phyloP scores from a whole-genome alignment of 2,797 vertebrate species.

The Lepidocolaptes lacrymiger region DNA sequence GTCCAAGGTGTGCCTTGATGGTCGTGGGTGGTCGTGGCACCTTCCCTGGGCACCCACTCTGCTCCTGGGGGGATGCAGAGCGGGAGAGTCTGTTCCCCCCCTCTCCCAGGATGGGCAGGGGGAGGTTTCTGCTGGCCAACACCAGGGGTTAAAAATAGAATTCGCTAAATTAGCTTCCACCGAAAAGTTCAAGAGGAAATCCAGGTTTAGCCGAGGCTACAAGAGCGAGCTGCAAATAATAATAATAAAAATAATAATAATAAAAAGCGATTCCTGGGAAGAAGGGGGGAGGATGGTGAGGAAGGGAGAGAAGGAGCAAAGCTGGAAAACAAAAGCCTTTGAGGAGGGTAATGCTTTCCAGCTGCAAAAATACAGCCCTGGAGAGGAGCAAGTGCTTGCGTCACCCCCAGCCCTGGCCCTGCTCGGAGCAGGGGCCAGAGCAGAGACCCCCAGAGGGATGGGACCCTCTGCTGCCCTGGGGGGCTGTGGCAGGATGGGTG shows the following conservation, averaged over 20 bases:
- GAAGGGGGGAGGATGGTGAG: not conserved
- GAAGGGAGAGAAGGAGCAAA: conserved; percentile 31
- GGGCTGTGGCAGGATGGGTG: accelerated
- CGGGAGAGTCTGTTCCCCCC: not conserved
- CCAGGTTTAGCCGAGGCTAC: conserved; percentile 36
- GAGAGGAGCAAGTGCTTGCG: conserved; percentile 25
- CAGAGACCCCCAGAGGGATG: not conserved
- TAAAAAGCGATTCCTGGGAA: not conserved
- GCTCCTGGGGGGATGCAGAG: no score
- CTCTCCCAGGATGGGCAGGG: not conserved
- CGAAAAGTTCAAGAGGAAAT: conserved; percentile 31
- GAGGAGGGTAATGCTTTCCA: conserved; percentile 79
- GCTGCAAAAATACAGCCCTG: conserved; percentile 78
- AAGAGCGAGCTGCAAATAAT: not conserved
- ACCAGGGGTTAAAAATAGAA: not conserved
- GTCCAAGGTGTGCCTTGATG: accelerated
- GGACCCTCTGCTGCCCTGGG: not conserved
- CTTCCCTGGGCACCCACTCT: accelerated
- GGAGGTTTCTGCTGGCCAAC: not conserved
- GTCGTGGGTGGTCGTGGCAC: not conserved
- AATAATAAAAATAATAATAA: not conserved
- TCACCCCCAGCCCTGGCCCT: not conserved
- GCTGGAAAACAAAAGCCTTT: conserved; percentile 79
- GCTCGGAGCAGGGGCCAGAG: not conserved
- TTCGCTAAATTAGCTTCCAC: not conserved